These are phyloP conservation scores for Petrolisthes cinctipes DNA, from an alignment of 2,888 invertebrate species.

Conservation along the genomic window DNA sequence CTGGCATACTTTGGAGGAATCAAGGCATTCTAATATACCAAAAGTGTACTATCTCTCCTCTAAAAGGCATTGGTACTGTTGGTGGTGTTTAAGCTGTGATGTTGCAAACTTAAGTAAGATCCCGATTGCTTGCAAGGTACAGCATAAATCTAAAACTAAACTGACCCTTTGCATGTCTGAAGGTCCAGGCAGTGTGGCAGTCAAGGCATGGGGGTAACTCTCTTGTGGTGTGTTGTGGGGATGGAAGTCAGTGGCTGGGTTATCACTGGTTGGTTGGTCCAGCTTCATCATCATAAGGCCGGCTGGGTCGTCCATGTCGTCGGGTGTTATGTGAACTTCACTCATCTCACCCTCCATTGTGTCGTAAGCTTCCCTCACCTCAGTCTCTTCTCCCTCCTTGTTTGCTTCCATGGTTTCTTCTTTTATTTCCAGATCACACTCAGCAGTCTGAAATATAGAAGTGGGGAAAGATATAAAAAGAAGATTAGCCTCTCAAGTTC, in stretches of 20 bases:
- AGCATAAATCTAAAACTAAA: neutral
- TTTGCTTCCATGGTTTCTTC: conserved; percentile 9
- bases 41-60: no score
- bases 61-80: no score
- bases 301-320: neutral
- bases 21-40: no score
- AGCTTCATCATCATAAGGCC: neutral
- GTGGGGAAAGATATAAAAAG: neutral
- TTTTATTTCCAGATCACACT: conserved; percentile 15
- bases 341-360: neutral
- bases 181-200: conserved; percentile 17
- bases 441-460: conserved; percentile 3
- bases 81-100: no score
- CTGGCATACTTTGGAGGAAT: no score
- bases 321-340: neutral
- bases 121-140: no score
- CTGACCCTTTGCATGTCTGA: conserved; percentile 25
- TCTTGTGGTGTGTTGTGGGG: neutral
- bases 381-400: neutral
- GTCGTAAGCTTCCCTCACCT: neutral
- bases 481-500: neutral
- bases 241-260: neutral
- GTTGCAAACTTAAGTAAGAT: no score
- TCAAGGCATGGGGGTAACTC: neutral
- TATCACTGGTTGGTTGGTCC: neutral